These are phyloP conservation scores for Athalia circularis DNA, from an alignment of 2,888 invertebrate species.

Conservation along the genomic window DNA sequence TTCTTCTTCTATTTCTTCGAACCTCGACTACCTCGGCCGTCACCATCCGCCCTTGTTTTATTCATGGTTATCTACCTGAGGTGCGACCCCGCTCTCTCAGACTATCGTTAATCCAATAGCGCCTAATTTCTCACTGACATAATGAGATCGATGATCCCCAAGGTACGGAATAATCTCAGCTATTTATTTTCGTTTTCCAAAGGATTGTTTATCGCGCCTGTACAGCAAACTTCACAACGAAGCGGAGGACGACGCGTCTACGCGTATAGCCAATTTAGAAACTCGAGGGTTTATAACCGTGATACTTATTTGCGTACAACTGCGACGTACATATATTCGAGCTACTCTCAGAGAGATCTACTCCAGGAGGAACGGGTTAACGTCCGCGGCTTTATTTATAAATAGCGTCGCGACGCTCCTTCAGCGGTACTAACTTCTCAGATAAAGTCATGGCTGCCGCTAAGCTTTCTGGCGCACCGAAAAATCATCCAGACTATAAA, in stretches of 20 bases:
- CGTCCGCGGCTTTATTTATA: conserved; percentile 65
- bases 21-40: background rate
- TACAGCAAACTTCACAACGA: too few species aligned
- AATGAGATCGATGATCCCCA: too few species aligned
- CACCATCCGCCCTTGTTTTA: background rate
- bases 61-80: background rate
- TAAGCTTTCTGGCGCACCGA: background rate
- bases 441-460: background rate
- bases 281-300: background rate
- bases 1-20: background rate
- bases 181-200: too few species aligned
- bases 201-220: too few species aligned
- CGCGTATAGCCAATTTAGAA: background rate
- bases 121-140: too few species aligned
- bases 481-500: background rate
- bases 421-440: conserved; percentile 24
- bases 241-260: background rate
- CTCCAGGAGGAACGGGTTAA: conserved; percentile 60
- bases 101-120: too few species aligned
- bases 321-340: conserved; percentile 28
- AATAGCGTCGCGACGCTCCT: conserved; percentile 62
- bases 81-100: too few species aligned
- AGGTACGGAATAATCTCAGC: too few species aligned
- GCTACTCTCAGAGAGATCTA: conserved; percentile 1
- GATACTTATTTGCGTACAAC: conserved; percentile 43